A percentile compares a stretch with the other conserved stretches of the same genome.
These are phyloP conservation scores for Drosophila heteroneura DNA, from an alignment of 2,888 invertebrate genomes.

Conservation along the genomic window DNA sequence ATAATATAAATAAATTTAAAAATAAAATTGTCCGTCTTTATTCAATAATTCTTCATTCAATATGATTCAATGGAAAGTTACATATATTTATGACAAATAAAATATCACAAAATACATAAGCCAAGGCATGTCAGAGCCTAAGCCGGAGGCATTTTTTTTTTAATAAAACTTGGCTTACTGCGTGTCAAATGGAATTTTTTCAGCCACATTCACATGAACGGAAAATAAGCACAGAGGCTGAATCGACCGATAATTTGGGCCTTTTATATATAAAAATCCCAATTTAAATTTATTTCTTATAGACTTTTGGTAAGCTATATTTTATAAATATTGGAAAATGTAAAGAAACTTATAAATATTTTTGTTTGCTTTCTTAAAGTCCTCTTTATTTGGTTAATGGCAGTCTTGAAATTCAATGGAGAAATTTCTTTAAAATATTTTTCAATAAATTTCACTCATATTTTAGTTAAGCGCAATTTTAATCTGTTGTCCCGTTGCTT, in stretches of 20 bases:
- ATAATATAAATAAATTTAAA: neutral
- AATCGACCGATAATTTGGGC: neutral
- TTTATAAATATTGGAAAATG: neutral
- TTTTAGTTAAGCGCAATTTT: neutral
- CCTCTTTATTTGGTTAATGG: neutral
- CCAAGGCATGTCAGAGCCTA: neutral
- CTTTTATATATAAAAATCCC: neutral
- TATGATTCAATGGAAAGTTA: neutral
- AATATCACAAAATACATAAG: neutral
- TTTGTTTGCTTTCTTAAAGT: neutral
- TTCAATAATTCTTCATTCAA: neutral
- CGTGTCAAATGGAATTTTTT: constrained; percentile 11
- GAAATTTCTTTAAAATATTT: fast-evolving
- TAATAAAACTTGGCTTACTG: neutral
- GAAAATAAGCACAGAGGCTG: neutral
- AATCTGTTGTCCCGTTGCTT: neutral
- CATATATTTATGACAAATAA: neutral
- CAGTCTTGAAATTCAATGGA: fast-evolving
- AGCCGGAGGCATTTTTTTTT: neutral
- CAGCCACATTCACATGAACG: neutral
- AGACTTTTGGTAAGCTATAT: neutral
- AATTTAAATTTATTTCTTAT: neutral
- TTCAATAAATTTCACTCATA: neutral
- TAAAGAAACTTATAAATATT: neutral
- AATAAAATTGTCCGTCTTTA: neutral